These are phyloP conservation scores for Stylophora pistillata DNA, from an alignment of 64 coral and sea anemone genomes.

Conservation along the genomic window DNA sequence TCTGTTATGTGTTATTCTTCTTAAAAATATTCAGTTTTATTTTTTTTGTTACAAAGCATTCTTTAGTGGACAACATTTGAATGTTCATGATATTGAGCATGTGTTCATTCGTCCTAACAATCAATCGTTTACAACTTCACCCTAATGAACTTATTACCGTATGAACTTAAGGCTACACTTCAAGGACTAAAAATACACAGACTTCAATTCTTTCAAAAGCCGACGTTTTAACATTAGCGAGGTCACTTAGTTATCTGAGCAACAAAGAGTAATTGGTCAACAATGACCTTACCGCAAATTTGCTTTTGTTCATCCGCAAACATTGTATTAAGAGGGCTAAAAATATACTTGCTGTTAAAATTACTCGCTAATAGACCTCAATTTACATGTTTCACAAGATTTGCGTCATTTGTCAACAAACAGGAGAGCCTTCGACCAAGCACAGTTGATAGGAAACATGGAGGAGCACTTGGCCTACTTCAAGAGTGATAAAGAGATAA, in stretches of 20 bases:
- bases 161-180: neutral
- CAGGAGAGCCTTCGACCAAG: neutral
- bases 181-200: neutral
- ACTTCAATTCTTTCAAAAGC: neutral
- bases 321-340: slow-evolving; percentile 17
- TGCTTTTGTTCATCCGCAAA: slow-evolving; percentile 7
- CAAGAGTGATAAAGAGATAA: slow-evolving; percentile 7
- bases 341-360: slow-evolving; percentile 16
- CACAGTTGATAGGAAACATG: neutral
- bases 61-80: too few species aligned
- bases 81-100: too few species aligned
- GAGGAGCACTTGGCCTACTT: neutral
- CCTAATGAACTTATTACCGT: neutral
- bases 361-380: slow-evolving; percentile 19
- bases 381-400: slow-evolving; percentile 29
- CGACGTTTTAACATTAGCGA: neutral
- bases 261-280: neutral
- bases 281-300: neutral
- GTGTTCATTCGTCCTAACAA: too few species aligned
- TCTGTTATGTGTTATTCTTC: too few species aligned
- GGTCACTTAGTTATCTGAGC: neutral
- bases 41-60: too few species aligned
- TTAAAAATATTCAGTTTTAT: too few species aligned
- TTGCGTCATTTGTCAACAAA: slow-evolving; percentile 32
- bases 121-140: too few species aligned